Percentiles rank a stretch among this genome's conserved stretches.
These are phyloP conservation scores for Rhinoraja longicauda DNA, from an alignment of 2,797 vertebrate genomes.

Conservation along the genomic window DNA sequence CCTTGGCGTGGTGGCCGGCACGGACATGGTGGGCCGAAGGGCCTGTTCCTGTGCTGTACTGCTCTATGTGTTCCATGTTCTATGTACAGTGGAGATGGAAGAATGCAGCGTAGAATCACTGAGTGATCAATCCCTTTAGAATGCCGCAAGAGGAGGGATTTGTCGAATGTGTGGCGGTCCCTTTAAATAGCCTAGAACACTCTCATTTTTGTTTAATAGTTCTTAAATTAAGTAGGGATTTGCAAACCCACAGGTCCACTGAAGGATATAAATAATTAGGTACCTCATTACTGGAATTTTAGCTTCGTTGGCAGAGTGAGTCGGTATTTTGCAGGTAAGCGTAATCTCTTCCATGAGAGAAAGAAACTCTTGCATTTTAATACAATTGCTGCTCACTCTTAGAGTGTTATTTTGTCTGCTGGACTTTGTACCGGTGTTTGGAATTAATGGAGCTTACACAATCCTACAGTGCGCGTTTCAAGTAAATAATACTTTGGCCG, in stretches of 20 bases:
- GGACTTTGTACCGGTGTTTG: background rate
- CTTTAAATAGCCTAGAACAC: background rate
- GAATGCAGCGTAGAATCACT: too few species aligned
- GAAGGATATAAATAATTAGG: background rate
- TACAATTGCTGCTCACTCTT: background rate
- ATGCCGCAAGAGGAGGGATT: background rate
- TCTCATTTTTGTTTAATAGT: background rate
- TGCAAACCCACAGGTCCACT: background rate
- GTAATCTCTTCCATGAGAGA: background rate
- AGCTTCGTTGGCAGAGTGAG: background rate
- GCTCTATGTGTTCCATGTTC: too few species aligned
- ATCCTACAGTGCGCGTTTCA: background rate
- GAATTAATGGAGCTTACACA: background rate
- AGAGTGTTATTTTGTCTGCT: too few species aligned
- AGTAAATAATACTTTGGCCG: slow-evolving; percentile 13
- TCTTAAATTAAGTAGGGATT: slow-evolving; percentile 5
- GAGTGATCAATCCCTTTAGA: too few species aligned
- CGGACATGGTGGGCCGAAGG: too few species aligned
- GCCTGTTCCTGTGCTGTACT: too few species aligned
- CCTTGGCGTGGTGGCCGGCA: too few species aligned
- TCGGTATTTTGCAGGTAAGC: background rate
- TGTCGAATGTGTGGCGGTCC: background rate
- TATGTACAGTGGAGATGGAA: too few species aligned
- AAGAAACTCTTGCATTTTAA: background rate
- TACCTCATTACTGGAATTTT: background rate